Base-by-base conservation (phyloP, 2,113 vertebrate genomes). In the Lepidothrix coronata region DNA sequence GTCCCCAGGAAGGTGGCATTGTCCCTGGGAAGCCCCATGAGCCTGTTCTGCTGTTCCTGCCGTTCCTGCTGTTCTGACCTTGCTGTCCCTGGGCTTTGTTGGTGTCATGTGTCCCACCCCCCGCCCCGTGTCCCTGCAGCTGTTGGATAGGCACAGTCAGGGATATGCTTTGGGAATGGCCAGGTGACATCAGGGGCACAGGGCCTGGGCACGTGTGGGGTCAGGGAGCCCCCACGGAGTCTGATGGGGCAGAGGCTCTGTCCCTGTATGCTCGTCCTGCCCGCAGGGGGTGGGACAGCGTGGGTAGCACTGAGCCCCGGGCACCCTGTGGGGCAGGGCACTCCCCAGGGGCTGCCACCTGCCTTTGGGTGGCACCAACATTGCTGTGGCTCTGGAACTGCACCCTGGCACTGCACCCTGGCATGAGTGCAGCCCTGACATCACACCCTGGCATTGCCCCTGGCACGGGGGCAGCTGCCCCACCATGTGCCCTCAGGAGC, bases 301-400 rank as follows among this genome's bases (percentile, higher is more conserved):
- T 0, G 4, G 35, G 83, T 14, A 30, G 33, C 63, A 67, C 33
- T 0, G 4, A n/a, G 58, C 24, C 41, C 41, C 0, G 1, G 33
- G 25, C 21, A 44, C 30, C 9, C 15, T 3, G 16, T 11, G 2
- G 43, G 43, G 31, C 21, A 0, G 13, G 23, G 13, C 48, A 1
- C 1, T 59, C 52, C 74, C 41, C 22, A 2, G 19, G 46, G 12
- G 25, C 24, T 14, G 61, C 15, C 15, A 12, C 66, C 41, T 25
- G 18, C 31, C 35, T 41, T 27, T 14, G 24, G 8, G 22, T 41
- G 17, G 23, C 39, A 3, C 15, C 70, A 33, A 41, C 12, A 3
- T 9, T 8, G 17, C 39, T 30, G 39, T 20, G 30, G 22, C n/a
- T 33, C 46, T 16, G 80, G n/a, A 54, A 21, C 9, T 21, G 54